Evolutionary conservation across 2,888 invertebrate species (phyloP).

Genomic region (Ectobius pallidus): DNA sequence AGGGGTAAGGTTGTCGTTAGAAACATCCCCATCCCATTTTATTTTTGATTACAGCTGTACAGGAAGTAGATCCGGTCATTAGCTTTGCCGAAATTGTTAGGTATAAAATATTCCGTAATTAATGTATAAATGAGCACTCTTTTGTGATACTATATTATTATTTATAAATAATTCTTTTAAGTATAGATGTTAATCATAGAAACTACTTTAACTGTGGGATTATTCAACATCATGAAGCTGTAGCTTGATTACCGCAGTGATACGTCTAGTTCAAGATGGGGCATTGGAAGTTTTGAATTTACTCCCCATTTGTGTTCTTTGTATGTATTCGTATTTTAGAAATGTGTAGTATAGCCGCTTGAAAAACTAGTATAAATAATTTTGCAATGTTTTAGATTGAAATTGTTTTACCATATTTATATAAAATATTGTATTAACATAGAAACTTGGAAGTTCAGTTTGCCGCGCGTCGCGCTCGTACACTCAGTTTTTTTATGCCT

Average conservation of each 20-base stretch:
- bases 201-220: no score
- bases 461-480: conserved; percentile 43
- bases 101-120: no score
- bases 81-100: no score
- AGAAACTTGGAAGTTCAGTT: conserved; percentile 38
- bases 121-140: no score
- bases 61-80: no score
- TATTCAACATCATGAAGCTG: no score
- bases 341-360: neutral
- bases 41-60: no score
- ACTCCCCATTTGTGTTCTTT: conserved; percentile 15
- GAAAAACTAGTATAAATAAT: neutral
- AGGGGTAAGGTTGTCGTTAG: no score
- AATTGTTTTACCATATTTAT: neutral
- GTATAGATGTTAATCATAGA: no score
- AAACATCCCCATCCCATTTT: no score
- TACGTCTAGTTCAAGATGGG: conserved; percentile 34
- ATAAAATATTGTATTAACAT: neutral
- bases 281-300: conserved; percentile 36
- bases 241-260: conserved; percentile 21
- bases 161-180: no score
- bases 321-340: neutral
- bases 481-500: conserved; percentile 44
- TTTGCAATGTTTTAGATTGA: conserved; percentile 5
- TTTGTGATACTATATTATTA: no score